phyloP scores from a whole-genome alignment of 2,888 invertebrate species.

The Fragum fragum region DNA sequence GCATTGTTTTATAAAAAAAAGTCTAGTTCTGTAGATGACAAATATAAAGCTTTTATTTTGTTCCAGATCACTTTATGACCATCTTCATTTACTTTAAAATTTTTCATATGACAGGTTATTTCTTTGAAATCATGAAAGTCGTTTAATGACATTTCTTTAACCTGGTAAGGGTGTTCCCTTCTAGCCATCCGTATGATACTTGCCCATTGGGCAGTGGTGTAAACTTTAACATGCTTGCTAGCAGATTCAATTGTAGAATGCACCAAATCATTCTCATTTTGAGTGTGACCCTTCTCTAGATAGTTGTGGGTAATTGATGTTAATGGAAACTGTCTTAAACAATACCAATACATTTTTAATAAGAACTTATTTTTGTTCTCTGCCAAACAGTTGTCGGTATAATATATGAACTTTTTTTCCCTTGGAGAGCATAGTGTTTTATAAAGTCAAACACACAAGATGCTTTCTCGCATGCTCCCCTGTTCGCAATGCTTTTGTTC shows the following conservation, averaged over 20 bases:
- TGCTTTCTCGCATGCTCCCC: not conserved
- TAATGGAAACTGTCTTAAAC: not conserved
- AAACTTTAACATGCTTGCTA: not conserved
- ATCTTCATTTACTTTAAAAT: too few species aligned
- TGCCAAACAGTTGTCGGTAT: not conserved
- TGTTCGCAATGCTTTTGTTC: not conserved
- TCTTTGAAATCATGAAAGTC: too few species aligned
- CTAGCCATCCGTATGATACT: too few species aligned
- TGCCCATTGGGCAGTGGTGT: not conserved
- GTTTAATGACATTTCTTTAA: too few species aligned
- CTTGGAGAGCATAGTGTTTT: not conserved
- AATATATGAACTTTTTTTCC: constrained; percentile 13
- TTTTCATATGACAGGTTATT: too few species aligned
- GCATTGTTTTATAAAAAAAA: too few species aligned
- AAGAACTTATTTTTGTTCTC: not conserved
- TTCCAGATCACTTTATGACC: too few species aligned
- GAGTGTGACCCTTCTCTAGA: constrained; percentile 7
- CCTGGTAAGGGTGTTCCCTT: too few species aligned
- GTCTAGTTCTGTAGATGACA: too few species aligned
- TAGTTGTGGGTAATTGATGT: not conserved
- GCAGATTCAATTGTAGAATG: not conserved
- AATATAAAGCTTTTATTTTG: too few species aligned
- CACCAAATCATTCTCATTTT: not conserved
- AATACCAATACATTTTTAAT: not conserved
- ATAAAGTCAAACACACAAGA: constrained; percentile 3